phyloP scores from a whole-genome alignment of 1,140 invertebrate genomes.

The Latrodectus geometricus region DNA sequence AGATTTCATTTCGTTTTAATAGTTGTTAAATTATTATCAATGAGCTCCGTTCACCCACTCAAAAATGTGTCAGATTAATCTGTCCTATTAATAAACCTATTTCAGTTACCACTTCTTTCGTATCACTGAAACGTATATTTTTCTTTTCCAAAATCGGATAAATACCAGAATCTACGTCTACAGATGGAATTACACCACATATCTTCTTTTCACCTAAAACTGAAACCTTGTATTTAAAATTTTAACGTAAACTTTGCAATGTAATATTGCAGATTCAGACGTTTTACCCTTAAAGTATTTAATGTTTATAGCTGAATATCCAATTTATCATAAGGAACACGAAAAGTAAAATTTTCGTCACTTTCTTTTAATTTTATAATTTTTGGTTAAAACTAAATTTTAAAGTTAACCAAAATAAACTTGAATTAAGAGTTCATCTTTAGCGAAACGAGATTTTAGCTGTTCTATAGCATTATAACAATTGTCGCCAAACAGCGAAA shows the following conservation, averaged over 20 bases:
- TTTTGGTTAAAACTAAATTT: slow-evolving; percentile 56
- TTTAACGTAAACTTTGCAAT: neutral
- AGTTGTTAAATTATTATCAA: neutral
- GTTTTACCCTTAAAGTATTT: slow-evolving; percentile 67
- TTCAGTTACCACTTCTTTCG: neutral
- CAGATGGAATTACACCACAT: neutral
- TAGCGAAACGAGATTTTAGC: slow-evolving; percentile 65
- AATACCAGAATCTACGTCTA: neutral
- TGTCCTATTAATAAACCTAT: slow-evolving; percentile 3
- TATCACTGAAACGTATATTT: neutral
- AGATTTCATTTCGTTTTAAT: slow-evolving; percentile 14
- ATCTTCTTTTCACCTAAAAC: slow-evolving; percentile 10
- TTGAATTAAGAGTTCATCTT: slow-evolving; percentile 66
- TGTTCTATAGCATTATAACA: slow-evolving; percentile 22
- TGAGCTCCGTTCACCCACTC: neutral
- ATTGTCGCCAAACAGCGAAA: slow-evolving; percentile 6
- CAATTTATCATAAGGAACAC: slow-evolving; percentile 60
- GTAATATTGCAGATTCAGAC: slow-evolving; percentile 53
- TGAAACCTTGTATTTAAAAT: neutral
- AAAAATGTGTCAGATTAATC: neutral
- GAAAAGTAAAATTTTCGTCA: neutral
- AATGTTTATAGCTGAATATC: slow-evolving; percentile 65
- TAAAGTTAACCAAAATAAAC: slow-evolving; percentile 67
- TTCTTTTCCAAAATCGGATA: neutral
- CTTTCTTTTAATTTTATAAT: neutral